Evolutionary conservation across 2,888 invertebrate species (phyloP).

Genomic region (Pseudolycoriella hygida): DNA sequence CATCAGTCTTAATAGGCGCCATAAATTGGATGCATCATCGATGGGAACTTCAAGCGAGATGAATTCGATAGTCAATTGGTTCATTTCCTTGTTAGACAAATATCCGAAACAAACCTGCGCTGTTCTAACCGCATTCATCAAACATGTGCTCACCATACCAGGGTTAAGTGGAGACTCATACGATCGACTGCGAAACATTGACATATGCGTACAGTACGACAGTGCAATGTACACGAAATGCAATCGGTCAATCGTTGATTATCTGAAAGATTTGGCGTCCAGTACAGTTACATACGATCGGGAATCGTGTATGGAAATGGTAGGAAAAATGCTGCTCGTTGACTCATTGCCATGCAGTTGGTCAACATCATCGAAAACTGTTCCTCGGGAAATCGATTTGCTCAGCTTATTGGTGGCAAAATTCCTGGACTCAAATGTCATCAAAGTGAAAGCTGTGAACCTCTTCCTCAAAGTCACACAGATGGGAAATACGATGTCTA

Average conservation of each 20-base stretch:
- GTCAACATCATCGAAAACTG: slow-evolving; percentile 4
- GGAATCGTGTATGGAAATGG: slow-evolving; percentile 21
- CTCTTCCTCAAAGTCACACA: slow-evolving; percentile 17
- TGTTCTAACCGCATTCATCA: background rate
- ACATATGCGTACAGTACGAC: slow-evolving; percentile 22
- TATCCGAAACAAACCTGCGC: slow-evolving; percentile 15
- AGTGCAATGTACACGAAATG: slow-evolving; percentile 24
- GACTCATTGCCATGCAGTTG: slow-evolving; percentile 15
- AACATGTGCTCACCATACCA: slow-evolving; percentile 2
- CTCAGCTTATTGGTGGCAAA: slow-evolving; percentile 21
- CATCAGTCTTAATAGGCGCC: background rate
- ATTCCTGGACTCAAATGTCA: slow-evolving; percentile 19
- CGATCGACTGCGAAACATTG: background rate
- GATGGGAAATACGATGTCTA: slow-evolving; percentile 21
- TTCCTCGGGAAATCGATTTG: slow-evolving; percentile 22
- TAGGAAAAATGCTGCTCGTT: slow-evolving; percentile 19
- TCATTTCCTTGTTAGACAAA: slow-evolving; percentile 21
- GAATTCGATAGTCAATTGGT: slow-evolving; percentile 24
- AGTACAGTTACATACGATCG: slow-evolving; percentile 23
- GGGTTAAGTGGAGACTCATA: background rate
- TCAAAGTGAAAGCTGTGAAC: slow-evolving; percentile 23
- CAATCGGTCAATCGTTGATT: slow-evolving; percentile 22
- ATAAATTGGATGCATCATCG: background rate
- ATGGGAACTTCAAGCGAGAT: background rate
- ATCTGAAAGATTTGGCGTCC: slow-evolving; percentile 18